Evolutionary conservation across 1,140 invertebrate genomes (phyloP), one percentile per base, ranked within the genome.

Genomic region (Aphis gossypii): DNA sequence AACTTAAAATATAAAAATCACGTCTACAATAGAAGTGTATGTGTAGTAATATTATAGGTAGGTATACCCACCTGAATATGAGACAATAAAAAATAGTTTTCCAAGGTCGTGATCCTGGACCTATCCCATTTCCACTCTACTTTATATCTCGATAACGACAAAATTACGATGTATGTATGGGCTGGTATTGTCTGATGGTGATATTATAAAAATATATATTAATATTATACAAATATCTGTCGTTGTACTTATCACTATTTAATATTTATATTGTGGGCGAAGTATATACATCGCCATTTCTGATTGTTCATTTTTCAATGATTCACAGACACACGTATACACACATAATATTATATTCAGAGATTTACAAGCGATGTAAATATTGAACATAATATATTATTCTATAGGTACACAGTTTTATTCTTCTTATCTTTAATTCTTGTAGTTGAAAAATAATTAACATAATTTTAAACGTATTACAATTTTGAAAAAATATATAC

Each of bases 21-120:
- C 18, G 30, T 76, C 60, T 35, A 76, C 60, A 5, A 35, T 30
- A 21, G n/a, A n/a, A 76, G n/a, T 76, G 18, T 76, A 76, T n/a
- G 30, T 68, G 20, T 68, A 76, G 30, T n/a, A n/a, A 51, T 51
- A 76, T 76, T 51, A 76, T 76, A 76, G n/a, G 30, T 76, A 76
- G n/a, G 30, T 68, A 76, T 76, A 76, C 60, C 60, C 60, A 76
- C 60, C 60, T 76, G n/a, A 76, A 76, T n/a, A 6, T 76, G 60
- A 76, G 60, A 76, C 60, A 76, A 76, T 76, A 76, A 76, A 76
- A n/a, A 76, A 76, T 76, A 76, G 60, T 76, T 76, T 76, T 76
- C 30, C 30, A 76, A 76, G 60, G 60, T 76, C 60, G 60, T 76
- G 60, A 76, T 76, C 60, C 60, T 76, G 60, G 60, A 76, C 60